Percentiles rank a stretch among this genome's conserved stretches.
Conservation (phyloP, 2,113 vertebrate species). For the Progne subis region DNA sequence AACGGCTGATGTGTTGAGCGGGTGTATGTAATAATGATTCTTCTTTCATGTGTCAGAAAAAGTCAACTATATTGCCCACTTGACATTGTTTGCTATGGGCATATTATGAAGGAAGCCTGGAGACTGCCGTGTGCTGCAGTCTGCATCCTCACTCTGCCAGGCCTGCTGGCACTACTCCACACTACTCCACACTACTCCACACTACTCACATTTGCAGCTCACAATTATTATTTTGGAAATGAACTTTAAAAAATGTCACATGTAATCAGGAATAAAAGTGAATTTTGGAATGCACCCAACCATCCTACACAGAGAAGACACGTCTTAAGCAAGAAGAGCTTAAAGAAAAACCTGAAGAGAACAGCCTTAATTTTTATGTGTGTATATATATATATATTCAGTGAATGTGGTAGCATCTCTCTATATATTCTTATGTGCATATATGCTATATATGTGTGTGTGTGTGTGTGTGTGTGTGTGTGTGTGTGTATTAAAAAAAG, state of each 20-base stretch:
- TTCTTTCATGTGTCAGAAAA: too few relatives aligned
- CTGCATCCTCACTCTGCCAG: rapidly evolving
- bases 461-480: too few relatives aligned
- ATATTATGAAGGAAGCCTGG: rapidly evolving
- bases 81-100: background rate
- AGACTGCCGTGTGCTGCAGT: background rate
- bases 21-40: too few relatives aligned
- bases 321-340: background rate
- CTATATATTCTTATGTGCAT: rapidly evolving
- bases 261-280: background rate
- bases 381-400: background rate
- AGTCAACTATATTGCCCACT: too few relatives aligned
- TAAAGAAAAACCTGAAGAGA: conserved; percentile 7
- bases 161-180: background rate
- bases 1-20: too few relatives aligned
- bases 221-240: background rate
- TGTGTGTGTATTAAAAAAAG: background rate
- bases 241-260: background rate
- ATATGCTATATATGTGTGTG: background rate
- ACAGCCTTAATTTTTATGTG: background rate
- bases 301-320: background rate
- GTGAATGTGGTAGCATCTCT: background rate
- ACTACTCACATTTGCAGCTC: background rate
- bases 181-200: background rate
- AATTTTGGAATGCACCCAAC: background rate